Conservation (phyloP, 2,797 vertebrate genomes). For the Melanotaenia maccullochi region DNA sequence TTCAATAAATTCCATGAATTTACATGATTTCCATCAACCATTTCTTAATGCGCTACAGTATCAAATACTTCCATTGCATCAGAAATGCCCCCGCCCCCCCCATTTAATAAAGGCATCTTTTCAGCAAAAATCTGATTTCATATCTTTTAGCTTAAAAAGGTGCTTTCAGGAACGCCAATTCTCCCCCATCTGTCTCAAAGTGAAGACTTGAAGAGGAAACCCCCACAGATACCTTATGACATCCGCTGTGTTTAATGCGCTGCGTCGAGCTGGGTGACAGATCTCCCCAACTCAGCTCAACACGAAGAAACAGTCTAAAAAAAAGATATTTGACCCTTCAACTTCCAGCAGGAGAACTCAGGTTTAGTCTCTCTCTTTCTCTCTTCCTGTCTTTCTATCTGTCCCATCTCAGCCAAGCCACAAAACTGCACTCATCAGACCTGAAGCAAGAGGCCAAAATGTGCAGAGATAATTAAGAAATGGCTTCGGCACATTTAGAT, state of each 20-base stretch:
- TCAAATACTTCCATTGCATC: conserved; percentile 69
- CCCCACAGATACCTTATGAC: conserved; percentile 15
- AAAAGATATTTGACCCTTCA: conserved; percentile 56
- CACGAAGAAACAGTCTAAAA: conserved; percentile 29
- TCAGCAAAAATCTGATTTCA: conserved; percentile 77
- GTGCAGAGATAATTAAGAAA: conserved; percentile 61
- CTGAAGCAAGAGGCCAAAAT: conserved; percentile 53
- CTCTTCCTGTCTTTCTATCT: conserved; percentile 7
- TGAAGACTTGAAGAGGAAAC: conserved; percentile 31
- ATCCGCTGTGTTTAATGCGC: conserved; percentile 24
- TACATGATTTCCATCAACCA: conserved; percentile 54
- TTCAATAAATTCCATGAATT: conserved; percentile 67
- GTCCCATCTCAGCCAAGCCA: conserved; percentile 41
- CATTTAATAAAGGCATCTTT: conserved; percentile 82
- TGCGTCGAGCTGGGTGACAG: conserved; percentile 16
- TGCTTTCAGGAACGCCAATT: conserved; percentile 78
- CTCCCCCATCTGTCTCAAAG: conserved; percentile 64
- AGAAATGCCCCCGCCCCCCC: conserved; percentile 40
- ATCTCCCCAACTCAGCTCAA: conserved; percentile 19
- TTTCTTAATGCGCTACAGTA: conserved; percentile 69
- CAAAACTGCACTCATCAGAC: conserved; percentile 40
- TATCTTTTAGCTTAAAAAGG: conserved; percentile 81
- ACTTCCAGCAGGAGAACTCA: conserved; percentile 65
- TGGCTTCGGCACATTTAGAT: conserved; percentile 38
- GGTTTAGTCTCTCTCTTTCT: conserved; percentile 34